Evolutionary conservation across 2,797 vertebrate species (phyloP).

Genomic region (Ispidina lecontei): DNA sequence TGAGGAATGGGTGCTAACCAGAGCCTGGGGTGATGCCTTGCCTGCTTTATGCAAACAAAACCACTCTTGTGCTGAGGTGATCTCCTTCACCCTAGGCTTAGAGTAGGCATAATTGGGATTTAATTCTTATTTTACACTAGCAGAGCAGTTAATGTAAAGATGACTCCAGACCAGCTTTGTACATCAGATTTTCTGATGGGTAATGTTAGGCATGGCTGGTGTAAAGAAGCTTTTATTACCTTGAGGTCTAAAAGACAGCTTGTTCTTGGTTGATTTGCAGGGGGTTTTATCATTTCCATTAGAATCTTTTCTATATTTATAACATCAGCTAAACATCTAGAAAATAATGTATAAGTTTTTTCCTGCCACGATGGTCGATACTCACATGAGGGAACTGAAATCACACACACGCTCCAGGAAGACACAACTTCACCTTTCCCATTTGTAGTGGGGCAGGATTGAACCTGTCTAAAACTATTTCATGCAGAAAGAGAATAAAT

Average conservation of each 20-base stretch:
- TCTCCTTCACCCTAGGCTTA: background rate
- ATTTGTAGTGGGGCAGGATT: constrained; percentile 23
- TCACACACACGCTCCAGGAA: background rate
- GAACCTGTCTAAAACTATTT: constrained; percentile 58
- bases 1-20: background rate
- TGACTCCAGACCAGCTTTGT: background rate
- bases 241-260: background rate
- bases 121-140: background rate
- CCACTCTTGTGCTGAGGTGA: background rate
- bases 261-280: background rate
- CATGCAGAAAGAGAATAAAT: constrained; percentile 4
- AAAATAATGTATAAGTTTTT: background rate
- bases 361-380: background rate
- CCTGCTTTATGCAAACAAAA: background rate
- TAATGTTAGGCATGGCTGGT: background rate
- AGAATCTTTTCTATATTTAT: background rate
- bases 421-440: constrained; percentile 1
- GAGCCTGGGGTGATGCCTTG: background rate
- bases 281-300: background rate
- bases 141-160: background rate
- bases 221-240: background rate
- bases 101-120: background rate
- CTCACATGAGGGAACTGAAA: constrained; percentile 34
- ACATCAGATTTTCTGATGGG: background rate
- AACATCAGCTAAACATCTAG: constrained; percentile 11